Evolutionary conservation across 2,113 vertebrate species (phyloP).

Genomic region (Turdus rufiventris): DNA sequence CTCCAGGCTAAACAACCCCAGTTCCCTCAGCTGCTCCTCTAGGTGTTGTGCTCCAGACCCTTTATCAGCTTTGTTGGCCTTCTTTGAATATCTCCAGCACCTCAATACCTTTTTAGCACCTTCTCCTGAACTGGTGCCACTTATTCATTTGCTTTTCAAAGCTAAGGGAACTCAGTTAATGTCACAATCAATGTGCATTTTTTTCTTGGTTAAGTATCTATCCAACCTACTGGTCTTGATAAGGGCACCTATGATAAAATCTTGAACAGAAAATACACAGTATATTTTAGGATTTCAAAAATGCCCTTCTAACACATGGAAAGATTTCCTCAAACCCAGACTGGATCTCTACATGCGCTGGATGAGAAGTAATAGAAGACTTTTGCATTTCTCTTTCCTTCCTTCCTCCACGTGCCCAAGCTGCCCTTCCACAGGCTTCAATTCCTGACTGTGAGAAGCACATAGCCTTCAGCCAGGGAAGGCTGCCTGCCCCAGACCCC

Average conservation of each 20-base stretch:
- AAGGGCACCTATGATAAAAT: not conserved
- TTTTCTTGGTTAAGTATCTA: not conserved
- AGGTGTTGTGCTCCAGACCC: not conserved
- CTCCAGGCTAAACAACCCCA: not conserved
- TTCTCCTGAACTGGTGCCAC: not conserved
- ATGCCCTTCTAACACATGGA: accelerated
- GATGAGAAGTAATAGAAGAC: not conserved
- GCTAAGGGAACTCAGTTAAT: not conserved
- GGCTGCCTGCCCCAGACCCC: not conserved
- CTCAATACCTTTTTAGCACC: too few species aligned
- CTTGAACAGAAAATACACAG: not conserved
- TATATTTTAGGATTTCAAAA: not conserved
- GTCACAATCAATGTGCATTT: not conserved
- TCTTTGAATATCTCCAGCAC: not conserved
- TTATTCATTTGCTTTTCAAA: not conserved
- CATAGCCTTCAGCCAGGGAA: not conserved
- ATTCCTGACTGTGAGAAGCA: not conserved
- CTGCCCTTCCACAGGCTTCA: not conserved
- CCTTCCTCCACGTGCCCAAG: not conserved
- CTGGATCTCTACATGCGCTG: not conserved
- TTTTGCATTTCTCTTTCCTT: not conserved
- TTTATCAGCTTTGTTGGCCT: not conserved
- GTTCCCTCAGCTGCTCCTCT: not conserved
- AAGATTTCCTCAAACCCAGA: not conserved
- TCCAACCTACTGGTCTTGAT: not conserved